Conservation (phyloP, 2,888 invertebrate genomes). For the Hartigia nigra region DNA sequence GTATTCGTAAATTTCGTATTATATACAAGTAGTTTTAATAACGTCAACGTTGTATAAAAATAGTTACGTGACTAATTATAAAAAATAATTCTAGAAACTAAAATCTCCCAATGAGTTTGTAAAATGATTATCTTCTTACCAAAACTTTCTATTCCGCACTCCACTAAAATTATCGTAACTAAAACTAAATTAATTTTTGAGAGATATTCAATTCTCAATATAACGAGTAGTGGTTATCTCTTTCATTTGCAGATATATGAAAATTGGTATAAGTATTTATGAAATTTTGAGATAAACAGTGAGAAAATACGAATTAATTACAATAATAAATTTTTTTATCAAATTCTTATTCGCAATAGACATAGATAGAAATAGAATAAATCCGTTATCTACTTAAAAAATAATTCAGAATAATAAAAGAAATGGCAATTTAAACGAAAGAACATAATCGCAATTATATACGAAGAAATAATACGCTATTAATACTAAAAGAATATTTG, state of each 20-base stretch:
- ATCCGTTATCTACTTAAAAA: neutral
- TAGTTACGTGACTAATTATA: slow-evolving; percentile 6
- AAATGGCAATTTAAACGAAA: neutral
- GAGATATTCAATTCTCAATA: neutral
- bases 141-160: neutral
- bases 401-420: neutral
- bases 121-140: neutral
- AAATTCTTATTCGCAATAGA: neutral
- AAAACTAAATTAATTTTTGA: neutral
- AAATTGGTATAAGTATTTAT: neutral
- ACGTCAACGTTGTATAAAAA: slow-evolving; percentile 13
- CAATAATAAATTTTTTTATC: neutral
- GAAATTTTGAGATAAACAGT: neutral
- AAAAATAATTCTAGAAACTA: neutral
- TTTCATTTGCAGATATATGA: neutral
- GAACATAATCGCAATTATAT: too few relatives aligned
- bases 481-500: too few relatives aligned
- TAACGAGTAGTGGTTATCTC: neutral
- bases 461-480: too few relatives aligned
- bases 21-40: slow-evolving; percentile 4
- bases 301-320: neutral
- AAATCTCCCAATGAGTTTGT: neutral
- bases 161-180: neutral
- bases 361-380: neutral
- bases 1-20: slow-evolving; percentile 2